Conservation (phyloP, 1,140 invertebrate species). For the Bursaphelenchus mucronatus region DNA sequence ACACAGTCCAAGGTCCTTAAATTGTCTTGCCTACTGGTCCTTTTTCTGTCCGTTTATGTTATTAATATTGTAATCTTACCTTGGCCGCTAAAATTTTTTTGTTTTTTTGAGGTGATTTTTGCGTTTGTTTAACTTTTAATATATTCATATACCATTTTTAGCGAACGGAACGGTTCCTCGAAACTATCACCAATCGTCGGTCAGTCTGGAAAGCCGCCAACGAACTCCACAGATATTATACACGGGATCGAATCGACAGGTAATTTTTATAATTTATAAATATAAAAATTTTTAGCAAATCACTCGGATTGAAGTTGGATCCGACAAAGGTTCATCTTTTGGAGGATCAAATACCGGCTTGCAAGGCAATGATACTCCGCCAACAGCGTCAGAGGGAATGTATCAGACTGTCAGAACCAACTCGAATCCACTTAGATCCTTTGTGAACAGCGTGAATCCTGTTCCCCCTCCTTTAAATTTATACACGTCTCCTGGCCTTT, state of each 20-base stretch:
- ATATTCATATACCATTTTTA: not conserved
- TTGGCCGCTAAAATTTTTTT: not conserved
- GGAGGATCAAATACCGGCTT: conserved; percentile 34
- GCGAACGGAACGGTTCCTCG: conserved; percentile 11
- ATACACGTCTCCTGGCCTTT: conserved; percentile 9
- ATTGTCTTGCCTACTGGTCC: not conserved
- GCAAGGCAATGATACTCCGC: conserved; percentile 16
- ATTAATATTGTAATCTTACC: not conserved
- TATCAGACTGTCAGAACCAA: conserved; percentile 38
- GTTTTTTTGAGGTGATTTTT: conserved; percentile 16
- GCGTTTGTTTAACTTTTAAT: too few species aligned
- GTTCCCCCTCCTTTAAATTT: not conserved
- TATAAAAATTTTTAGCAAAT: conserved; percentile 31
- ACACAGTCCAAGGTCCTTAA: not conserved
- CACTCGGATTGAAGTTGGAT: conserved; percentile 37
- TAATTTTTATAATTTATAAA: conserved; percentile 16
- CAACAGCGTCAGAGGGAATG: conserved; percentile 17
- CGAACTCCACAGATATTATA: conserved; percentile 45
- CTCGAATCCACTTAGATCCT: conserved; percentile 35
- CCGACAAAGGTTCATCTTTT: conserved; percentile 33
- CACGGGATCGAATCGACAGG: conserved; percentile 43
- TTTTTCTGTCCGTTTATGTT: not conserved
- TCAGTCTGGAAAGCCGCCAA: conserved; percentile 31
- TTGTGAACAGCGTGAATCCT: conserved; percentile 27
- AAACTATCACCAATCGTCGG: conserved; percentile 24